A percentile compares a stretch with the other conserved stretches of the same genome.
Conservation (phyloP, 2,113 vertebrate species). For the Phalacrocorax aristotelis region DNA sequence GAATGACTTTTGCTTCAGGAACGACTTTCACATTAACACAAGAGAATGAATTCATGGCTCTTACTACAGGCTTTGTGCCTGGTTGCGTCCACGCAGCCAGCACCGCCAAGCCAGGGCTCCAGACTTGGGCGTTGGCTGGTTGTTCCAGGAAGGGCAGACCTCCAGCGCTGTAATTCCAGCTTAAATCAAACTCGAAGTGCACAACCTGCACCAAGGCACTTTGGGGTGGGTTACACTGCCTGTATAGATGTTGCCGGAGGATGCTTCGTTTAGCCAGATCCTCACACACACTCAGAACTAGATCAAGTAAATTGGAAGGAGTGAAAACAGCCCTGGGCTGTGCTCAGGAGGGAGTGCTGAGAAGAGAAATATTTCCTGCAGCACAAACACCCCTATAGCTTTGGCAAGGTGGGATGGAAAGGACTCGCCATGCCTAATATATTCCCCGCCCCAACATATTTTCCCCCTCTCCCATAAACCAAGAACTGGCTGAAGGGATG, state of each 20-base stretch:
- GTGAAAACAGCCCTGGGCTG: background rate
- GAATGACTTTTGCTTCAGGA: too few relatives aligned
- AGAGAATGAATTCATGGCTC: accelerated
- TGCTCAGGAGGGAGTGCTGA: background rate
- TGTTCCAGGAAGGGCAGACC: background rate
- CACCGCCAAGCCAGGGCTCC: background rate
- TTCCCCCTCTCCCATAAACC: background rate
- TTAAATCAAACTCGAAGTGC: background rate
- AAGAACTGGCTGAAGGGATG: background rate
- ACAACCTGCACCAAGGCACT: background rate
- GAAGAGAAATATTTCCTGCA: background rate
- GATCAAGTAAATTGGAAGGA: background rate
- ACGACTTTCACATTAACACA: accelerated
- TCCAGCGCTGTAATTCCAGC: background rate
- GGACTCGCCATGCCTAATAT: too few relatives aligned
- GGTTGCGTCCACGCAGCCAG: accelerated
- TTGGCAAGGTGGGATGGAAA: background rate
- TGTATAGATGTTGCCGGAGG: background rate
- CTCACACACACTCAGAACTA: background rate
- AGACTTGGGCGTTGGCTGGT: background rate
- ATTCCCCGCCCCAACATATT: background rate
- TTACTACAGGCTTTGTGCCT: background rate
- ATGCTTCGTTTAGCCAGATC: background rate
- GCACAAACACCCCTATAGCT: background rate
- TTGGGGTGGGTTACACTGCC: background rate